Evolutionary conservation across 2,113 vertebrate genomes (phyloP), one percentile per base, ranked within the genome.

Genomic region (Gadus chalcogrammus): DNA sequence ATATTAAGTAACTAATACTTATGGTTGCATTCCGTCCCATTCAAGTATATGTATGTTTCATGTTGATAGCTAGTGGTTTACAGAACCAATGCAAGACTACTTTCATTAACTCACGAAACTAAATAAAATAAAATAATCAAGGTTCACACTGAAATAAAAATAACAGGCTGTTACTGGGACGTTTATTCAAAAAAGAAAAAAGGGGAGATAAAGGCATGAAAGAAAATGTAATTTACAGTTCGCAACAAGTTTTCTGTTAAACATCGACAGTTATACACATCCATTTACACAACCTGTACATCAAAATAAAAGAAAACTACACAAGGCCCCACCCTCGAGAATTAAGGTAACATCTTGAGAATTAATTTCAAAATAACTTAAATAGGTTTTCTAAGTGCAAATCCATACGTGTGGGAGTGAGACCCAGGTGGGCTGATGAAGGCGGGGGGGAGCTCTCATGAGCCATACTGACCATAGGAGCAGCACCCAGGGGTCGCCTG

Each of bases 311-410:
- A 48, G 11, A 48, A 13, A 48, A 48, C 42, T 48, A 48, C 1
- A 48, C 42, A 48, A 48, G 42, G 42, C 42, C 42, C 42, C 42
- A 48, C 42, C 42, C 42, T 48, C 12, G 42, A 48, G 42, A 48
- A 48, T 48, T 48, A 48, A 48, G 42, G 42, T 82, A 86, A 82
- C 84, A 81, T 83, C 78, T 86, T 76, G 77, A 74, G 82, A 65
- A 82, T 86, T 84, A 35, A 83, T 88, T 88, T 89, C 82, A 82
- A 86, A 93, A 93, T 93, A 92, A 93, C 88, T 93, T 92, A 92
- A 92, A 92, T 92, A 88, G 78, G 82, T 88, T 89, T 89, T 88
- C 83, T 90, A 86, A 93, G 92, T 93, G 92, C 92, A 93, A 92
- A 91, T 91, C 89, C 86, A 82, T 82, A 85, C 58, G 84, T 56